Evolutionary conservation across 1,140 invertebrate genomes (phyloP).

Genomic region (Heliconius congener): DNA sequence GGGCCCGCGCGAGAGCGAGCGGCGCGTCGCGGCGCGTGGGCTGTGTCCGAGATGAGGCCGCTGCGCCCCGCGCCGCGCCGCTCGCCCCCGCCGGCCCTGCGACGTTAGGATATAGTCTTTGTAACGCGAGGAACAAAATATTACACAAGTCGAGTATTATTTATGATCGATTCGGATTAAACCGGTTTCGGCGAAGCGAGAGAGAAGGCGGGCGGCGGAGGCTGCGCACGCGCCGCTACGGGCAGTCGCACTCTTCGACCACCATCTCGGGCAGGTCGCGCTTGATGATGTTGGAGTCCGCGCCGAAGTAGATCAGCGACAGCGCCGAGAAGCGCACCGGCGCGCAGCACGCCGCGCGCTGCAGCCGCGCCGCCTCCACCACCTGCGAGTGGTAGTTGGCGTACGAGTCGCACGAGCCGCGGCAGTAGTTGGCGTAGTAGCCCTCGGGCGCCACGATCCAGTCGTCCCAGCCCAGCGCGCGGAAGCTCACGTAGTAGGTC

Average conservation of each 20-base stretch:
- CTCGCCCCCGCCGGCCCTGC: constrained; percentile 27
- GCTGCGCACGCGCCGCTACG: constrained; percentile 77
- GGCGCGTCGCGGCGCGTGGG: constrained; percentile 17
- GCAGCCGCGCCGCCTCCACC: constrained; percentile 83
- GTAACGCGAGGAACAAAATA: constrained; percentile 79
- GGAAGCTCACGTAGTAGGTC: constrained; percentile 94
- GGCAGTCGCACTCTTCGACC: constrained; percentile 97
- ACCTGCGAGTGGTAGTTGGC: constrained; percentile 94
- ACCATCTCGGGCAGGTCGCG: constrained; percentile 97
- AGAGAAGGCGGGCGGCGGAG: constrained; percentile 52
- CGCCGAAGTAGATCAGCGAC: constrained; percentile 96
- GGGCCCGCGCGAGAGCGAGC: constrained; percentile 50
- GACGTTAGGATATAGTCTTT: constrained; percentile 79
- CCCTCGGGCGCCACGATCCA: constrained; percentile 95
- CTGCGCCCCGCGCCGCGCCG: constrained; percentile 13
- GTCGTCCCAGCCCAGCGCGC: constrained; percentile 95
- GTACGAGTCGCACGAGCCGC: constrained; percentile 92
- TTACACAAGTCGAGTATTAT: constrained; percentile 79
- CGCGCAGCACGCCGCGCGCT: constrained; percentile 85
- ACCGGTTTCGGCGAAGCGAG: constrained; percentile 71
- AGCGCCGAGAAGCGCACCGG: constrained; percentile 95
- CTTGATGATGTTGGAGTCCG: constrained; percentile 95
- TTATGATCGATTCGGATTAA: constrained; percentile 76
- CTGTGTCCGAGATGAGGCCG: constrained; percentile 22
- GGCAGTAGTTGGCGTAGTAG: constrained; percentile 97